Evolutionary conservation across 2,888 invertebrate species (phyloP).

Genomic region (Gisinianus flammeolus): DNA sequence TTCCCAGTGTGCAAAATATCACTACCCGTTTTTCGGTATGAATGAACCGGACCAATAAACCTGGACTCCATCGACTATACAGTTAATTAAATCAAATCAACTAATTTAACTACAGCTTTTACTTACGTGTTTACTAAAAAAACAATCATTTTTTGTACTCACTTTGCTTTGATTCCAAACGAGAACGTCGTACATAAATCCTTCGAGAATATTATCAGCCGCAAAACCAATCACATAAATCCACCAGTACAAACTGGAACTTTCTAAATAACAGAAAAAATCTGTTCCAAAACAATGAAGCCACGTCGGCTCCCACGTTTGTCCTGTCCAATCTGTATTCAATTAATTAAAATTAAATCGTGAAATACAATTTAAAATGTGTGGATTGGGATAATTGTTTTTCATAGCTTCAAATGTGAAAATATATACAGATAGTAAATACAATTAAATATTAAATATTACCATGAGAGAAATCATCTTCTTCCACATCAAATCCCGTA

Average conservation of each 20-base stretch:
- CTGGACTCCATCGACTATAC: slow-evolving; percentile 28
- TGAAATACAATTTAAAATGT: no score
- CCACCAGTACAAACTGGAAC: slow-evolving; percentile 44
- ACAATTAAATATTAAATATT: neutral
- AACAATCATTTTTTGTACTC: neutral
- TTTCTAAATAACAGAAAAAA: slow-evolving; percentile 49
- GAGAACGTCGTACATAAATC: slow-evolving; percentile 14
- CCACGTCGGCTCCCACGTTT: slow-evolving; percentile 53
- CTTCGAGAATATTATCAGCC: slow-evolving; percentile 18
- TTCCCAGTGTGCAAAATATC: slow-evolving; percentile 45
- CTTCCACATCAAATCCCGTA: slow-evolving; percentile 52
- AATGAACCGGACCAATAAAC: slow-evolving; percentile 41
- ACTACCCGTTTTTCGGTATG: slow-evolving; percentile 34
- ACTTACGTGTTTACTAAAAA: neutral
- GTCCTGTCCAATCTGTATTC: slow-evolving; percentile 1
- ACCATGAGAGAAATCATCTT: slow-evolving; percentile 41
- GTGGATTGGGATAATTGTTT: no score
- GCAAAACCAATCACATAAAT: slow-evolving; percentile 46
- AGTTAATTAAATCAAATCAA: no score
- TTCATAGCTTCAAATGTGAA: no score
- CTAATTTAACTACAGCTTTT: neutral
- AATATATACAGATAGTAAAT: no score
- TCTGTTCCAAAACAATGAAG: slow-evolving; percentile 46
- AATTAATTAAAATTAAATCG: no score
- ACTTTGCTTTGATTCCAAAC: slow-evolving; percentile 30